phyloP scores from a whole-genome alignment of 2,888 invertebrate species.

The Oscheius sp. region DNA sequence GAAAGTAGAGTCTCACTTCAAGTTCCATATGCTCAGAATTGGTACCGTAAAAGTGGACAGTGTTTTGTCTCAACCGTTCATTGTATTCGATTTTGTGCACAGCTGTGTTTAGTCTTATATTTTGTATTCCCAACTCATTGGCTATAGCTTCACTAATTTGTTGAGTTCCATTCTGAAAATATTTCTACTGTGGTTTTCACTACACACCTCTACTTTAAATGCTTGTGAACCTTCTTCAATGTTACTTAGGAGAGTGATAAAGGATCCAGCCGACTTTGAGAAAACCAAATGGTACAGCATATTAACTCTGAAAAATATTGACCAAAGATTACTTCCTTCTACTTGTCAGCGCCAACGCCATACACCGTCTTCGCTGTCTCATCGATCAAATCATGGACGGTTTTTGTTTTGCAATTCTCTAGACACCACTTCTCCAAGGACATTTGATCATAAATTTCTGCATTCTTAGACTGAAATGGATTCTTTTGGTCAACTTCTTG shows the following conservation, averaged over 20 bases:
- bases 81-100: constrained; percentile 28
- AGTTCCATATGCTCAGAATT: constrained; percentile 22
- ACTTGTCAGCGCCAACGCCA: constrained; percentile 44
- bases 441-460: constrained; percentile 37
- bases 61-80: constrained; percentile 18
- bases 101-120: constrained; percentile 21
- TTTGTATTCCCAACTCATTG: constrained; percentile 11
- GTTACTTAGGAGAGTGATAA: constrained; percentile 33
- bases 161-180: constrained; percentile 39
- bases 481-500: constrained; percentile 33
- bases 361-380: constrained; percentile 37
- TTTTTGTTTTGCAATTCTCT: constrained; percentile 39
- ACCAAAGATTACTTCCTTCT: background rate
- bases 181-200: no score
- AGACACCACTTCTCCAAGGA: constrained; percentile 42
- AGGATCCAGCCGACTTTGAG: constrained; percentile 43
- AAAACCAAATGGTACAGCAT: constrained; percentile 45
- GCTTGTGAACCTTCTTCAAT: constrained; percentile 44
- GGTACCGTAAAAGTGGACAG: constrained; percentile 30
- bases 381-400: constrained; percentile 40
- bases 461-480: constrained; percentile 36
- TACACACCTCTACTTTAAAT: constrained; percentile 35
- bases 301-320: constrained; percentile 32
- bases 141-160: constrained; percentile 36
- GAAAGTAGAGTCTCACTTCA: background rate